phyloP scores from a whole-genome alignment of 35 echinoderm and acorn worm genomes.

The Acanthaster planci region DNA sequence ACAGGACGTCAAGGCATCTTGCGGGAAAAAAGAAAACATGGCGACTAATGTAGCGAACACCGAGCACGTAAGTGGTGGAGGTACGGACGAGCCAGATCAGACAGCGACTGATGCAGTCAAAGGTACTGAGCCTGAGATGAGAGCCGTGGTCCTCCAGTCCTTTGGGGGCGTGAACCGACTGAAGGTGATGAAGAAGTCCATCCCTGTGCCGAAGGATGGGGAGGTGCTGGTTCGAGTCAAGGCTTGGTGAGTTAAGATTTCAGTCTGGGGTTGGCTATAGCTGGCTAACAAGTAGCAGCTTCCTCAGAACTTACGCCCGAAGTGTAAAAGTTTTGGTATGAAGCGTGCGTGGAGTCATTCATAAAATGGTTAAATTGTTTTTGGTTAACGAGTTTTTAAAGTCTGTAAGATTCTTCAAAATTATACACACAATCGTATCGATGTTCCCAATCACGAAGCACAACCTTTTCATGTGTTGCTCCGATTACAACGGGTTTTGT shows the following conservation, averaged over 20 bases:
- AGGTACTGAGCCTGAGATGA: conserved; percentile 46
- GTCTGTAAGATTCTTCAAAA: no score
- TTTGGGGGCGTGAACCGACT: conserved; percentile 42
- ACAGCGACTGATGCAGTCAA: background rate
- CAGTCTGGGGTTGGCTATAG: no score
- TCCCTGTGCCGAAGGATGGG: conserved; percentile 46
- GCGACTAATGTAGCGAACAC: background rate
- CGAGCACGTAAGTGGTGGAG: background rate
- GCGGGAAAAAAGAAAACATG: background rate
- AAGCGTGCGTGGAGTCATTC: no score
- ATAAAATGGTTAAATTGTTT: no score
- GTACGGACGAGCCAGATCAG: conserved; percentile 1
- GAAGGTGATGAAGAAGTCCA: conserved; percentile 50
- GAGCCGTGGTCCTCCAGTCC: conserved; percentile 45
- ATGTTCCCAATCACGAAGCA: no score
- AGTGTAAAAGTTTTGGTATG: no score
- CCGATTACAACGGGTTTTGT: no score
- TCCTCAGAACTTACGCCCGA: no score
- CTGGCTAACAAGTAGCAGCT: no score
- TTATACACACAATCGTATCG: no score
- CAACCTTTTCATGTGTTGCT: no score
- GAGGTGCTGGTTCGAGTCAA: conserved; percentile 62
- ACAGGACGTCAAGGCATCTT: background rate
- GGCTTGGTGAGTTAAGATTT: conserved; percentile 43
- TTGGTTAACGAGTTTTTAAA: no score